Evolutionary conservation across 2,888 invertebrate genomes (phyloP), one percentile per base, ranked within the genome.

Genomic region (Coelogynopora nodosa): DNA sequence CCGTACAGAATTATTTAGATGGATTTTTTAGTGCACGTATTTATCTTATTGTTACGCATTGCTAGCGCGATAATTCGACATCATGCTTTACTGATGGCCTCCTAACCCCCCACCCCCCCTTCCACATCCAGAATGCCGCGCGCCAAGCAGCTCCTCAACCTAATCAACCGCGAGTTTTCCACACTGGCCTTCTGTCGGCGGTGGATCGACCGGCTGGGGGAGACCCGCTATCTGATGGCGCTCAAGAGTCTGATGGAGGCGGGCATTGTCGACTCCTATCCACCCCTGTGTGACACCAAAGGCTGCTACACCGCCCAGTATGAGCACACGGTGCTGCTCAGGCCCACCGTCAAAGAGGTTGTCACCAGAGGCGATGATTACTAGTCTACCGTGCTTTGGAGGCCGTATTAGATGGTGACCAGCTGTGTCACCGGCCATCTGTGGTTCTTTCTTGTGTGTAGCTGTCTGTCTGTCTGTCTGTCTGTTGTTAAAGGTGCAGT

Each of bases 291-390:
- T 91, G 99, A 99, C 93, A 94, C 95, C 88, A 96, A 96, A 92
- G 98, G 99, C 87, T 97, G 96, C 92, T 99, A 98, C 93, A 99
- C 99, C 0, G 99, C 99, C 81, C 99, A 99, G 93, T 99, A 96
- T 91, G 99, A 99, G 92, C 99, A 99, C 93, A 99, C 99, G 0
- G 95, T 99, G 90, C 94, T 99, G 89, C 93, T 99, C 88, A 94
- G 98, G 90, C 99, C 99, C 74, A 98, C 97, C 0, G 98, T 98
- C 93, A 99, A 99, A 93, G 99, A 99, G 93, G 94, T 99, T 29
- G 95, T 99, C 83, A 97, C 97, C 30, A 95, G 98, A 88, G 99
- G 99, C 31, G 95, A 96, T 88, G 99, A 98, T 92, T 99, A 97
- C 92, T 97, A 94, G n/a, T n/a, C n/a, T n/a, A n/a, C n/a, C n/a